Evolutionary conservation across 2,113 vertebrate species (phyloP), one percentile per base, ranked within the genome.

Genomic region (Amphilophus citrinellus): DNA sequence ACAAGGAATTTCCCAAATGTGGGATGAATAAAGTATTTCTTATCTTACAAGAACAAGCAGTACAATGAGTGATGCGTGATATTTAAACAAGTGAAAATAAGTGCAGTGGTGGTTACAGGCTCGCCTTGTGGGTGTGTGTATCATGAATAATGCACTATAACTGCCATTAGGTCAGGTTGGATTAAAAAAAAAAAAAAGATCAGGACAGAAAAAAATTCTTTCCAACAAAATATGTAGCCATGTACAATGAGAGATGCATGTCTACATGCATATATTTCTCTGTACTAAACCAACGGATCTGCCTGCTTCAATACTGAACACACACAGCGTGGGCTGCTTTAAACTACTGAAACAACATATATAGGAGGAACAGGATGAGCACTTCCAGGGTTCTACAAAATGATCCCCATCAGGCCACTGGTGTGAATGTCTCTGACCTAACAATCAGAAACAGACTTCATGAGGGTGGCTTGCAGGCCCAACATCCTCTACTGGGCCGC

Each of bases 121-220:
- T 20, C 76, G 24, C 58, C 27, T 82, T 58, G 87, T 89, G 89
- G 85, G 88, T 27, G 76, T 75, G 50, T 30, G 18, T 56, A 47
- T n/a, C 71, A 84, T 86, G 58, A 84, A 84, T 84, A 85, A 85
- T 80, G 37, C 27, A 82, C 13, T 59, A 61, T 35, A 66, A 56
- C 58, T 88, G 60, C 71, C 79, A 88, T 82, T 59, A 71, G 71
- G 60, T 89, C n/a, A 13, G 84, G 77, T 84, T 82, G 65, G 32
- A 76, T n/a, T 9, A 62, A 62, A 66, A 78, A 73, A 84, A 18
- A 66, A 78, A 63, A 24, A 24, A 24, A 24, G 13, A 81, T 62
- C 2, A 68, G 32, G 58, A 47, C 6, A 39, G 11, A 63, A 18
- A 59, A 82, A 18, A 11, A 59, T 37, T 77, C 11, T 76, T 82